phyloP scores from a whole-genome alignment of 2,797 vertebrate genomes.

The Hapalemur alaotrensis region DNA sequence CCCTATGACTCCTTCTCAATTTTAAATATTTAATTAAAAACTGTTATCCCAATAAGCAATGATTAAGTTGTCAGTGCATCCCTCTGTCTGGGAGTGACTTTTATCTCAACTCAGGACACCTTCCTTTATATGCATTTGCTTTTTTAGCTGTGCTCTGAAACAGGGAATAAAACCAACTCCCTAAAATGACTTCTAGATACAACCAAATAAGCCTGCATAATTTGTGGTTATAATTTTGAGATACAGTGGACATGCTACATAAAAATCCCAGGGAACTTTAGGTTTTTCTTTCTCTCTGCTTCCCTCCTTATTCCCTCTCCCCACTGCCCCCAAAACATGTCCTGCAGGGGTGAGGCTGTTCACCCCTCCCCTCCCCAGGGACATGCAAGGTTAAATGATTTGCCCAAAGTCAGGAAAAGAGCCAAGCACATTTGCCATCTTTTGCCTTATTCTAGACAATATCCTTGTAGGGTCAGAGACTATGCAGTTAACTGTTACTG shows the following conservation, averaged over 20 bases:
- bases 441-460: slow-evolving; percentile 2
- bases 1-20: slow-evolving; percentile 59
- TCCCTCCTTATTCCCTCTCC: neutral
- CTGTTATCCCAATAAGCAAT: slow-evolving; percentile 74
- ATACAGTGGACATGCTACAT: neutral
- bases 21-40: slow-evolving; percentile 81
- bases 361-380: neutral
- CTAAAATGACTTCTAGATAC: neutral
- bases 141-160: slow-evolving; percentile 70
- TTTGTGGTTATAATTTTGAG: neutral
- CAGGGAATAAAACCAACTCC: slow-evolving; percentile 66
- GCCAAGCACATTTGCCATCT: neutral
- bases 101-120: slow-evolving; percentile 38
- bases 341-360: neutral
- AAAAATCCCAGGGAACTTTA: neutral
- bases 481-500: neutral
- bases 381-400: neutral
- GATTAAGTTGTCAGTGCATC: slow-evolving; percentile 68
- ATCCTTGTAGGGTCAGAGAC: neutral
- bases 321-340: neutral
- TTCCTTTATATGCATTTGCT: slow-evolving; percentile 42
- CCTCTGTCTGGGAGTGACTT: slow-evolving; percentile 25
- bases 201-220: neutral
- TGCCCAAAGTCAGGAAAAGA: slow-evolving; percentile 5
- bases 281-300: neutral